Evolutionary conservation across 2,888 invertebrate genomes (phyloP).

Genomic region (Drosophila sordidapex): DNA sequence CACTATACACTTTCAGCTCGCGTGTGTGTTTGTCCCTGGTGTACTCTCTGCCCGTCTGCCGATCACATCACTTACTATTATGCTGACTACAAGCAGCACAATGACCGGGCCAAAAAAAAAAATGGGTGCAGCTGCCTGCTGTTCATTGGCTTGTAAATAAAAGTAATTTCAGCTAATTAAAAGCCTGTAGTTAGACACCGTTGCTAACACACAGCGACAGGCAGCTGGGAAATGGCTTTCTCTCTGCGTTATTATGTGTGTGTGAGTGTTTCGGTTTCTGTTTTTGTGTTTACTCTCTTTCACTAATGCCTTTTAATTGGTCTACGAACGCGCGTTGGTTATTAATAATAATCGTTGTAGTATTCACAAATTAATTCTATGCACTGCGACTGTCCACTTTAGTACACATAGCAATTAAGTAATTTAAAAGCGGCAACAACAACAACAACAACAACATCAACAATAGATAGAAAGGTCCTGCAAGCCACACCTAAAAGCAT

Average conservation of each 20-base stretch:
- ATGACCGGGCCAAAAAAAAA: slow-evolving; percentile 9
- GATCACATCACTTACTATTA: not conserved
- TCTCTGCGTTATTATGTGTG: not conserved
- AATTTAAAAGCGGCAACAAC: slow-evolving; percentile 39
- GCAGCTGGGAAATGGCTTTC: slow-evolving; percentile 11
- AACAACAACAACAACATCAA: slow-evolving; percentile 19
- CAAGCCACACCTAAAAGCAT: slow-evolving; percentile 66
- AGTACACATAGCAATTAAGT: slow-evolving; percentile 63
- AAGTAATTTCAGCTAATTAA: slow-evolving; percentile 78
- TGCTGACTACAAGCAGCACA: not conserved
- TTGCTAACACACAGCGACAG: slow-evolving; percentile 35
- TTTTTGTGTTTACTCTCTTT: slow-evolving; percentile 30
- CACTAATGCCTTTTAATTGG: slow-evolving; percentile 72
- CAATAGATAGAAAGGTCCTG: slow-evolving; percentile 31
- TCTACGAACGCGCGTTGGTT: slow-evolving; percentile 45
- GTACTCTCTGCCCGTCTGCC: not conserved
- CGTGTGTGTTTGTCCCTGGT: slow-evolving; percentile 11
- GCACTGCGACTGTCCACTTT: slow-evolving; percentile 19
- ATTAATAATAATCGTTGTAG: slow-evolving; percentile 69
- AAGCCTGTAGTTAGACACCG: slow-evolving; percentile 43
- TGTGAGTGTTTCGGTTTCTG: not conserved
- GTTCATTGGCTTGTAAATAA: slow-evolving; percentile 66
- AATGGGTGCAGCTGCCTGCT: slow-evolving; percentile 38
- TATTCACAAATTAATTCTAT: slow-evolving; percentile 57
- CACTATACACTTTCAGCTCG: not conserved